Conservation (phyloP, 2,888 invertebrate species). For the Microctonus brassicae region DNA sequence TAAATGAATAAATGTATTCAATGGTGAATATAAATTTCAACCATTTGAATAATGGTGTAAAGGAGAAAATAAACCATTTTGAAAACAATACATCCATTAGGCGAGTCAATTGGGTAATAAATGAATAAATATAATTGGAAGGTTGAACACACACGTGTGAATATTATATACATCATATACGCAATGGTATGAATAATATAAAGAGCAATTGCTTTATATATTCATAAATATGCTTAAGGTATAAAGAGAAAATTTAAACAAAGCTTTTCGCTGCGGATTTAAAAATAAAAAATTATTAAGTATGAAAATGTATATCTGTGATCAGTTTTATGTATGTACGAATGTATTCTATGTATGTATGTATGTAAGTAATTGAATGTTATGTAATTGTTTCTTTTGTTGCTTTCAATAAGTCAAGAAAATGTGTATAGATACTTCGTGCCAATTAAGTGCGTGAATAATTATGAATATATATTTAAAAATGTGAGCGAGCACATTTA, state of each 20-base stretch:
- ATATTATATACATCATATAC: not conserved
- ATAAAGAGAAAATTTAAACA: not conserved
- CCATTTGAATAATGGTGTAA: not conserved
- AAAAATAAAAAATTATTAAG: not conserved
- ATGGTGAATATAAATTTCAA: not conserved
- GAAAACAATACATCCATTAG: not conserved
- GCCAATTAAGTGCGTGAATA: constrained; percentile 5
- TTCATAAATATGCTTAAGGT: constrained; percentile 1
- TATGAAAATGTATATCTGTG: constrained; percentile 9
- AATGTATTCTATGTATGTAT: not conserved
- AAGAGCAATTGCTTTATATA: not conserved
- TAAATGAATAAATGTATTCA: not conserved
- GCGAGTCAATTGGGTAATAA: too few relatives aligned
- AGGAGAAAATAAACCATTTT: not conserved
- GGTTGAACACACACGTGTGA: not conserved
- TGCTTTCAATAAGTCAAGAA: constrained; percentile 2
- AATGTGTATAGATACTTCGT: constrained; percentile 5
- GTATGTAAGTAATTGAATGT: not conserved
- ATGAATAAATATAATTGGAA: too few relatives aligned
- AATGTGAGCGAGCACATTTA: not conserved
- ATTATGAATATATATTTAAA: not conserved
- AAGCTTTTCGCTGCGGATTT: not conserved
- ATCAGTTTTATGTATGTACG: not conserved
- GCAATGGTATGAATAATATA: not conserved
- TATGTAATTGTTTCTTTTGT: constrained; percentile 1